These are phyloP conservation scores for Spodoptera litura DNA, from an alignment of 1,140 invertebrate species.

Conservation along the genomic window DNA sequence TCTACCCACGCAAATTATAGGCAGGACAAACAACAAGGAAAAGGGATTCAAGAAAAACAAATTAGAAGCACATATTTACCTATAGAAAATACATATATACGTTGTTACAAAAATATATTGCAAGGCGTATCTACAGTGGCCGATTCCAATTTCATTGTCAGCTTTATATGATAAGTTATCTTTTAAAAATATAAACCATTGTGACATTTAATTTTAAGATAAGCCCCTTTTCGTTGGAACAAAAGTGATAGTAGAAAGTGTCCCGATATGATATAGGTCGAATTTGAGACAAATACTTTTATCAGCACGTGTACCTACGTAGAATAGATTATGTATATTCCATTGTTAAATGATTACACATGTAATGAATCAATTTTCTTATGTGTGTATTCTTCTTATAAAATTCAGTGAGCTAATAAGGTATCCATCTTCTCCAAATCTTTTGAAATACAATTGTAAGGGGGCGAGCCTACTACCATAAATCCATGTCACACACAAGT, in stretches of 20 bases:
- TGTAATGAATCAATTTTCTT: too few species aligned
- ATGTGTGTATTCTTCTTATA: too few species aligned
- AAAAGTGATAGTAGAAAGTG: constrained; percentile 32
- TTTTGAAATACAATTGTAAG: too few species aligned
- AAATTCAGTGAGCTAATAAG: too few species aligned
- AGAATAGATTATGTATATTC: too few species aligned
- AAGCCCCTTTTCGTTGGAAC: background rate
- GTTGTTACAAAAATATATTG: background rate
- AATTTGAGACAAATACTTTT: constrained; percentile 22
- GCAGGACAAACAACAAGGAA: constrained; percentile 25
- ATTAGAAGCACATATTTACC: too few species aligned
- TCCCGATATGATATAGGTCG: constrained; percentile 14
- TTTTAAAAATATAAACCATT: constrained; percentile 19
- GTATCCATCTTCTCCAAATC: too few species aligned
- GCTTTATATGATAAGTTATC: constrained; percentile 26
- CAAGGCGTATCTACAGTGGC: background rate
- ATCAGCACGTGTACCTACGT: background rate
- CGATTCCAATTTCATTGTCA: background rate
- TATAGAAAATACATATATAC: background rate
- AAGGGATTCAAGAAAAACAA: constrained; percentile 19
- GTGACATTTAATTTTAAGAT: constrained; percentile 21
- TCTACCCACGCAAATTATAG: constrained; percentile 38
- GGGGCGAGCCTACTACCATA: too few species aligned
- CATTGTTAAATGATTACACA: too few species aligned
- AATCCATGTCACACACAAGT: too few species aligned